Base-by-base conservation (phyloP, 2,797 vertebrate genomes). In the Gymnothorax reevesii region DNA sequence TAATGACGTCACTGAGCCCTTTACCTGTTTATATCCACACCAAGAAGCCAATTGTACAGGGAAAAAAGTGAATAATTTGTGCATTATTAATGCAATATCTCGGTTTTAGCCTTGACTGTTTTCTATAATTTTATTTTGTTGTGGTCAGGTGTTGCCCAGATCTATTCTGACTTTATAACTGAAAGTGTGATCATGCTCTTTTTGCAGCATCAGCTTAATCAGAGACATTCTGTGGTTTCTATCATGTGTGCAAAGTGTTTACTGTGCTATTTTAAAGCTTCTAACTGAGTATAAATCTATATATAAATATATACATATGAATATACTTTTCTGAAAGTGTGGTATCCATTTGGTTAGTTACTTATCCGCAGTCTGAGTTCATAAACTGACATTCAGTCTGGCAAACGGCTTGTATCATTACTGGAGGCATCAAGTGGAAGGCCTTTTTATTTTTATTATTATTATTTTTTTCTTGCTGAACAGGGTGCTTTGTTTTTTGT, bases 191-290 rank as follows among this genome's bases (percentile, higher is more conserved):
- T 94, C 95, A 95, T 95, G 96, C 96, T 95, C 96, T 95, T 94
- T 92, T 92, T 91, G 95, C 91, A 95, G 94, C 94, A 96, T 95
- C 96, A 96, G 96, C 97, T 97, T 97, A 98, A 95, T 98, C 95
- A 97, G 95, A 98, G 97, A 97, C 97, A 98, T 97, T 97, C 96
- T 97, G 97, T 99, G 98, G 96, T 99, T 99, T 98, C 97, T 98
- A 98, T 97, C 97, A 98, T 97, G 97, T 99, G 97, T 99, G 97
- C 96, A 97, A 98, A 98, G 98, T 99, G 98, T 99, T 98, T 98
- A 97, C 97, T 98, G 97, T 99, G 97, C 97, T 98, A 97, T 98
- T 98, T 99, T 97, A 97, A 98, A 97, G 97, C 96, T 96, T 97
- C 95, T 95, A 96, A 96, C 96, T 96, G 96, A 96, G 96, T 96